Evolutionary conservation across 2,888 invertebrate species (phyloP).

Genomic region (Odontomyia ornata): DNA sequence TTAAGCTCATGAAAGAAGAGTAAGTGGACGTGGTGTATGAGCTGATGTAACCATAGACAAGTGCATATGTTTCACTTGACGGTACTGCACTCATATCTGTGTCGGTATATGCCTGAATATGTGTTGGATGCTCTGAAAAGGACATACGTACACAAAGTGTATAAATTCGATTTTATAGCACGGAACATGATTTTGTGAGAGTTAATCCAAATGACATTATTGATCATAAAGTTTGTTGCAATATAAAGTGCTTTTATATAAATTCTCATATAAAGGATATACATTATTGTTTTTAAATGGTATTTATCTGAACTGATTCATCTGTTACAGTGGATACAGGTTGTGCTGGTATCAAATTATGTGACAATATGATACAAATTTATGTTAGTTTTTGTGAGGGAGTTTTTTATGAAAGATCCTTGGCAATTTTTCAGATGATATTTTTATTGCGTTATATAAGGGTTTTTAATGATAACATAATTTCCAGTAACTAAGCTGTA

Average conservation of each 20-base stretch:
- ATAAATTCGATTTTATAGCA: slow-evolving; percentile 37
- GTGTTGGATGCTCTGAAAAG: background rate
- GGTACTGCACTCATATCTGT: too few species aligned
- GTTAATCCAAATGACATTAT: slow-evolving; percentile 37
- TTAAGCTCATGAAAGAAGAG: slow-evolving; percentile 39
- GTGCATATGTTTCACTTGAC: background rate
- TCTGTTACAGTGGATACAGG: too few species aligned
- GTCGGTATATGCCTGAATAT: background rate
- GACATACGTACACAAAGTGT: slow-evolving; percentile 17
- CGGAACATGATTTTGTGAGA: slow-evolving; percentile 18
- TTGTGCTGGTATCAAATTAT: too few species aligned
- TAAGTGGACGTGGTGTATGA: slow-evolving; percentile 21
- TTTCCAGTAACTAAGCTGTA: too few species aligned
- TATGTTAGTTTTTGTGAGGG: too few species aligned
- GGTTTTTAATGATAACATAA: too few species aligned
- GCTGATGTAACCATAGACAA: background rate
- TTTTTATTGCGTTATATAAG: too few species aligned
- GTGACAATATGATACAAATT: too few species aligned
- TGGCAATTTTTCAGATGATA: too few species aligned
- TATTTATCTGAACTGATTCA: background rate
- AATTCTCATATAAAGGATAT: background rate
- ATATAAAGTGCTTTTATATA: slow-evolving; percentile 3
- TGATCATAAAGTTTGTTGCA: slow-evolving; percentile 20
- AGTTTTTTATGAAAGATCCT: too few species aligned
- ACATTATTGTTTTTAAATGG: background rate